Evolutionary conservation across 2,113 vertebrate genomes (phyloP).

Genomic region (rabbit (Oryctolagus cuniculus)): mOryCun1.1 NC_091439.1:103336001-103336500

Average conservation of each 20-base stretch:
- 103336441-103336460: too few species aligned
- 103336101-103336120: neutral
- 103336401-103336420: too few species aligned
- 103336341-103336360: too few species aligned
- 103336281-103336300: neutral
- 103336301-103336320: neutral
- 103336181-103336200: conserved; percentile 18
- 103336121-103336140: conserved; percentile 1
- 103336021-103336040: neutral
- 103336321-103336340: neutral
- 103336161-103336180: neutral
- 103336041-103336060: neutral
- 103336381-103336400: too few species aligned
- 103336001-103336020: neutral
- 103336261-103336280: neutral
- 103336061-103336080: neutral
- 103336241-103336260: neutral
- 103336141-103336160: neutral
- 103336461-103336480: too few species aligned
- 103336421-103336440: too few species aligned
- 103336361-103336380: too few species aligned
- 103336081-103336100: neutral
- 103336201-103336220: neutral
- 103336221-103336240: neutral
- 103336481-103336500: too few species aligned